Evolutionary conservation across 2,888 invertebrate species (phyloP), one percentile per base, ranked within the genome.

Genomic region (Magallana nippona): DNA sequence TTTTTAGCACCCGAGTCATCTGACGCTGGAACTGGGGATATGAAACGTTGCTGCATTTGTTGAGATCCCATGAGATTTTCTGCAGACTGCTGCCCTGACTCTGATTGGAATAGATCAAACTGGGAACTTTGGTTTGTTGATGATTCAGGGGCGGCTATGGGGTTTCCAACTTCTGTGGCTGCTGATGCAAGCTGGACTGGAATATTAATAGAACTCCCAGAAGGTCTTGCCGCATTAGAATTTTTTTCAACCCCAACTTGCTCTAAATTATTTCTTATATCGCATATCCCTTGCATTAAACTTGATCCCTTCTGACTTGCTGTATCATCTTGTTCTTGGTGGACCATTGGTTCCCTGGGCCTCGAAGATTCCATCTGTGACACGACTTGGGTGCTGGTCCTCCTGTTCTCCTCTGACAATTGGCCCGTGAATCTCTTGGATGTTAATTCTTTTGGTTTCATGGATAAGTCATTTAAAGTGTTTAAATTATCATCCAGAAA

Each of bases 401-500:
- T 15, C 8, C 1, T 13, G 0, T 32, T 71, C 15, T 27, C 27
- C 44, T 44, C 44, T 8, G 44, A 44, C 44, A 44, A 44, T 44
- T 5, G 44, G 44, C 5, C 44, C 8, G 5, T 44, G 32, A 15
- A 71, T 32, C 17, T 71, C 15, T 15, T 15, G 1, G 5, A 5
- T 32, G 5, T 71, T 11, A 3, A 27, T 15, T 13, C 22, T 32
- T 27, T 27, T 11, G 1, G 22, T 63, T 13, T 11, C 11, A 3
- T 15, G 15, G 3, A 71, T 71, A 71, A 71, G 32, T 71, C 17
- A 13, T 32, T 13, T 71, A 32, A 32, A 8, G 22, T 3, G 32
- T 71, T 71, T 32, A 71, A 71, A 71, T 71, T 13, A 8, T 71
- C 71, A 32, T 71, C 71, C 17, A 71, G 27, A 71, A 71, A 71